A percentile compares a stretch with the other conserved stretches of the same genome.
Conservation (phyloP, 30 jellyfish, hydroid and myxozoan species). For the Aurelia sp. region DNA sequence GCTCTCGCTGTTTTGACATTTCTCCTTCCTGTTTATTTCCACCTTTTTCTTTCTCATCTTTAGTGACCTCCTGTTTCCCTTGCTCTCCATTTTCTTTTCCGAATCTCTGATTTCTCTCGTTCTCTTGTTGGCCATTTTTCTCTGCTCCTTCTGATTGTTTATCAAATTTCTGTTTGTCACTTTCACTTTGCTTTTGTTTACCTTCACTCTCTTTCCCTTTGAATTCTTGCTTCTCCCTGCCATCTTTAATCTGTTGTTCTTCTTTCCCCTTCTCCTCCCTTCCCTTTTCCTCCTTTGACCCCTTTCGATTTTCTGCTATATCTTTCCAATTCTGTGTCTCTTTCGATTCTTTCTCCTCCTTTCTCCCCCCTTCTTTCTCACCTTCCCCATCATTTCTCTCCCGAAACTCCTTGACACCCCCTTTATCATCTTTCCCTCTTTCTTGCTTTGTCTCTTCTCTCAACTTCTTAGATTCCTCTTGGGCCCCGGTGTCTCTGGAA, state of each 20-base stretch:
- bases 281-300: constrained; percentile 6
- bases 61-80: not conserved
- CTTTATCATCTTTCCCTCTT: not conserved
- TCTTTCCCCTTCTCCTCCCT: constrained; percentile 19
- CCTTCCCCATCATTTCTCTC: constrained; percentile 4
- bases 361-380: constrained; percentile 10
- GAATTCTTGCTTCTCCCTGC: not conserved
- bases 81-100: constrained; percentile 15
- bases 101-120: not conserved
- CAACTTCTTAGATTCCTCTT: constrained; percentile 7
- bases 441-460: not conserved
- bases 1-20: not conserved
- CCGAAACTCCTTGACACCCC: constrained; percentile 6
- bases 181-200: not conserved
- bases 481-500: constrained; percentile 17
- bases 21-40: not conserved
- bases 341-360: constrained; percentile 6
- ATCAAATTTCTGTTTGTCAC: not conserved
- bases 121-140: constrained; percentile 14
- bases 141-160: not conserved
- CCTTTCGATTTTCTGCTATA: constrained; percentile 9
- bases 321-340: constrained; percentile 10
- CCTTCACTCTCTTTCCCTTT: constrained; percentile 21
- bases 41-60: constrained; percentile 10
- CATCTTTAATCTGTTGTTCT: not conserved